Percentiles rank a stretch among this genome's conserved stretches.
phyloP scores from a whole-genome alignment of 2,797 vertebrate genomes.

The Hyperoplus lanceolatus region DNA sequence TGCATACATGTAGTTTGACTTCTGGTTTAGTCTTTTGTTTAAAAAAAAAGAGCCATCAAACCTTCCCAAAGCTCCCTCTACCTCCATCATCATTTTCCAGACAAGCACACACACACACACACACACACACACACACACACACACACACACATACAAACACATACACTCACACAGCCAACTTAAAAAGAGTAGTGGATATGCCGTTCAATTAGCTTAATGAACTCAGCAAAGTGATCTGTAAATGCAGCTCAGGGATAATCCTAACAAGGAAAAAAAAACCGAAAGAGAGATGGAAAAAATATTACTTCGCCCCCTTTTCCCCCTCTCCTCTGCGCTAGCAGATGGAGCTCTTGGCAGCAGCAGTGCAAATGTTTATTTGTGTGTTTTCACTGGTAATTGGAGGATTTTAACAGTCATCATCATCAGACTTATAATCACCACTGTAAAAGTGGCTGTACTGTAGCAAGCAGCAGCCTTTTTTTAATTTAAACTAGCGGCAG shows the following conservation, averaged over 20 bases:
- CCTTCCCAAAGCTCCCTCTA: constrained; percentile 48
- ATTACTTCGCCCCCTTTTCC: constrained; percentile 87
- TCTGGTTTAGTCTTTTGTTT: constrained; percentile 75
- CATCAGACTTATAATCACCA: constrained; percentile 89
- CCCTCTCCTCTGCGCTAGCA: constrained; percentile 82
- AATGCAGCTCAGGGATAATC: constrained; percentile 91
- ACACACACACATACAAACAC: constrained; percentile 45
- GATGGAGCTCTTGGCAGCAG: constrained; percentile 95
- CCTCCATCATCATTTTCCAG: constrained; percentile 42
- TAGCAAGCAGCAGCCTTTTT: constrained; percentile 77
- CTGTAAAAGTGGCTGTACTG: constrained; percentile 84
- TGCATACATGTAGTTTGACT: constrained; percentile 28
- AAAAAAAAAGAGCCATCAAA: constrained; percentile 69
- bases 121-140: constrained; percentile 53
- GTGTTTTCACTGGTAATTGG: constrained; percentile 91
- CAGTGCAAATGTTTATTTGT: constrained; percentile 94
- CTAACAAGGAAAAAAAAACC: constrained; percentile 79
- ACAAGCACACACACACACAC: constrained; percentile 33
- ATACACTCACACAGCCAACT: constrained; percentile 71
- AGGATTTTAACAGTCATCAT: constrained; percentile 91
- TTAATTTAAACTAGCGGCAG: constrained; percentile 60
- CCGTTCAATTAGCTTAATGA: constrained; percentile 90
- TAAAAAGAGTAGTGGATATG: constrained; percentile 87
- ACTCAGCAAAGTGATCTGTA: constrained; percentile 88
- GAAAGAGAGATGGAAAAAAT: constrained; percentile 83